Evolutionary conservation across 2,113 vertebrate species (phyloP).

Genomic region (Carollia perspicillata): DNA sequence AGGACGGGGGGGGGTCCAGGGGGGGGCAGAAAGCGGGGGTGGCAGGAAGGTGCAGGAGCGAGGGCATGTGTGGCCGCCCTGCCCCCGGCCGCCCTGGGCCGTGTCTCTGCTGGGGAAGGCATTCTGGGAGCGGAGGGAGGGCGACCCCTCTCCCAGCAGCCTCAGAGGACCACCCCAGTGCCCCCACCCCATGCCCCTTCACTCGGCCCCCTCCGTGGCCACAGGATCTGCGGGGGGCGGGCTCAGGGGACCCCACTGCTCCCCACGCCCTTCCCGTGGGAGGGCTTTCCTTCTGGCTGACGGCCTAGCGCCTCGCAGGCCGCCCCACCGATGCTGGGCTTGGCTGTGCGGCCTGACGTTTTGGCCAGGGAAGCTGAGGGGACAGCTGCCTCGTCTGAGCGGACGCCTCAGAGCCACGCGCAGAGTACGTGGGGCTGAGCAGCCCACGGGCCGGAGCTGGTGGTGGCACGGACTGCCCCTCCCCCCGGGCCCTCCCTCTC

Average conservation of each 20-base stretch:
- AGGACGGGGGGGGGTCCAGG: neutral
- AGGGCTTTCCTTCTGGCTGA: neutral
- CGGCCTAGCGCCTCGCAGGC: accelerated
- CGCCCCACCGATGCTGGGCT: accelerated
- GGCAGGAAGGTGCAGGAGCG: accelerated
- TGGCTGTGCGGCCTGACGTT: neutral
- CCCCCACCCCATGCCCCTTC: accelerated
- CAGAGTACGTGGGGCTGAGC: too few species aligned
- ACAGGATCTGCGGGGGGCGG: neutral
- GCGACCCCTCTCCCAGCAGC: neutral
- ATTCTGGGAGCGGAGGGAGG: neutral
- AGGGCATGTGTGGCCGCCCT: accelerated
- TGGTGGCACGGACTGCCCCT: neutral
- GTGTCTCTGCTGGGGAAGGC: neutral
- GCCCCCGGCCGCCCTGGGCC: accelerated
- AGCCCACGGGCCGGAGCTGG: neutral
- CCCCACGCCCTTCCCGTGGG: accelerated
- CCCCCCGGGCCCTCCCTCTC: neutral
- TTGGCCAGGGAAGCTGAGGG: neutral
- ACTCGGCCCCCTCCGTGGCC: accelerated
- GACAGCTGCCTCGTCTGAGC: neutral
- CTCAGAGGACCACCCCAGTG: neutral
- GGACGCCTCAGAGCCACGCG: accelerated
- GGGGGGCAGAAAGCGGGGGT: too few species aligned
- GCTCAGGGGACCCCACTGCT: accelerated